Conservation (phyloP, 2,113 vertebrate species). For the Lepus europaeus region DNA sequence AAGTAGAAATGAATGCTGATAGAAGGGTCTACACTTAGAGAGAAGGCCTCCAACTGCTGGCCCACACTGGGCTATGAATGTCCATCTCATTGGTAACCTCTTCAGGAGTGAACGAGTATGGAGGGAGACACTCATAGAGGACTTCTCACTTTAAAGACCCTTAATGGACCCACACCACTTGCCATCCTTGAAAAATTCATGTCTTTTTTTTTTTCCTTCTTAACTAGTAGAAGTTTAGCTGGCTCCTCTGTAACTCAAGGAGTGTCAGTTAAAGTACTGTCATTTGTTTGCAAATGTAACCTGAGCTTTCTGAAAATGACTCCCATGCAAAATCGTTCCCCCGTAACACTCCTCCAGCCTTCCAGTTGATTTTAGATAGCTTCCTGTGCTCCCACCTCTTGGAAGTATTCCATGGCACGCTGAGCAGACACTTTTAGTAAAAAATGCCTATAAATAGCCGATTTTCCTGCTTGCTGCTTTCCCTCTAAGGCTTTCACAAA, state of each 20-base stretch:
- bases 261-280: slow-evolving; percentile 73
- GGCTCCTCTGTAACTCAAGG: slow-evolving; percentile 47
- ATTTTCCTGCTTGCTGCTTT: slow-evolving; percentile 72
- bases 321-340: slow-evolving; percentile 63
- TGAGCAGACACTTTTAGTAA: slow-evolving; percentile 81
- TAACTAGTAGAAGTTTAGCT: slow-evolving; percentile 57
- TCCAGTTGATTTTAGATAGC: slow-evolving; percentile 75
- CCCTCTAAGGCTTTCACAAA: slow-evolving; percentile 69
- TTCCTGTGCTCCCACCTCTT: slow-evolving; percentile 84
- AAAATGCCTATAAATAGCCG: slow-evolving; percentile 80
- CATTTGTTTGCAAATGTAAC: slow-evolving; percentile 80
- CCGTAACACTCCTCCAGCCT: slow-evolving; percentile 79
- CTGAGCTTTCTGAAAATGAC: slow-evolving; percentile 75
- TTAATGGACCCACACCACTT: neutral
- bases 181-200: neutral
- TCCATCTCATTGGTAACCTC: neutral
- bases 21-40: neutral
- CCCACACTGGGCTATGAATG: rapidly evolving
- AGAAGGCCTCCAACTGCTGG: neutral
- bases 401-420: slow-evolving; percentile 77
- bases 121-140: neutral
- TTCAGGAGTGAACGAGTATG: neutral
- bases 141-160: neutral
- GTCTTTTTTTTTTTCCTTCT: neutral
- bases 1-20: neutral